A percentile compares a stretch with the other conserved stretches of the same genome.
phyloP scores from a whole-genome alignment of 1,140 invertebrate genomes.

The Procambarus virginalis region DNA sequence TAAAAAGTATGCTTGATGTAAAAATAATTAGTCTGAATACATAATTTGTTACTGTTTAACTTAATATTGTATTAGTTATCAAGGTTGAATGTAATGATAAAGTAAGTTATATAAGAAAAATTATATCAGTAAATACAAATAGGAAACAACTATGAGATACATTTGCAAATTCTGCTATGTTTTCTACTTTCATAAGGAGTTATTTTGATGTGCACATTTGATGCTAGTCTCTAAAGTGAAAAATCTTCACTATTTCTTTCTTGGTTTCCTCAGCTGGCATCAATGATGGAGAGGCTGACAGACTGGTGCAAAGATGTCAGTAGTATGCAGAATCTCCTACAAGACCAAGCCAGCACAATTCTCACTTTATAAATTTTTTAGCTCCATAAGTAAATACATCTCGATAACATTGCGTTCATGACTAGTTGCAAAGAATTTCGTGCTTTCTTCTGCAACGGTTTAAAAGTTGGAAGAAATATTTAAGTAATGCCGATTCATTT shows the following conservation, averaged over 20 bases:
- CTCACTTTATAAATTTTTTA: constrained; percentile 79
- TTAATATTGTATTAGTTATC: no score
- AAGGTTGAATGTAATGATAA: no score
- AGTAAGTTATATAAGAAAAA: no score
- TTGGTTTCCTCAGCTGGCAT: constrained; percentile 79
- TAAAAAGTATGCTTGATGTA: background rate
- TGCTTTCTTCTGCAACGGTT: background rate
- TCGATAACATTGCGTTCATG: no score
- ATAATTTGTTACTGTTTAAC: no score
- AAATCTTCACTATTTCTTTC: background rate
- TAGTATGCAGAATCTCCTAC: constrained; percentile 86
- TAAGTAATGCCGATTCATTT: background rate
- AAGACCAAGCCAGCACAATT: constrained; percentile 88
- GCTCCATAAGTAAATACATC: background rate
- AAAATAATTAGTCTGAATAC: background rate
- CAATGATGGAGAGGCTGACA: constrained; percentile 86
- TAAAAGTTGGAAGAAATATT: background rate
- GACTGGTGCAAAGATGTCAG: constrained; percentile 88
- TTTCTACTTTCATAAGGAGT: no score
- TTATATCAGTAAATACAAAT: no score
- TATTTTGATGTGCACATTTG: no score
- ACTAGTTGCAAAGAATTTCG: background rate
- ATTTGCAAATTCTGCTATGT: no score
- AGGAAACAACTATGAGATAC: no score
- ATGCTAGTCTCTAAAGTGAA: no score